Percentiles rank a stretch among this genome's conserved stretches.
These are phyloP conservation scores for Phlogophora meticulosa DNA, from an alignment of 2,888 invertebrate genomes.

Conservation along the genomic window DNA sequence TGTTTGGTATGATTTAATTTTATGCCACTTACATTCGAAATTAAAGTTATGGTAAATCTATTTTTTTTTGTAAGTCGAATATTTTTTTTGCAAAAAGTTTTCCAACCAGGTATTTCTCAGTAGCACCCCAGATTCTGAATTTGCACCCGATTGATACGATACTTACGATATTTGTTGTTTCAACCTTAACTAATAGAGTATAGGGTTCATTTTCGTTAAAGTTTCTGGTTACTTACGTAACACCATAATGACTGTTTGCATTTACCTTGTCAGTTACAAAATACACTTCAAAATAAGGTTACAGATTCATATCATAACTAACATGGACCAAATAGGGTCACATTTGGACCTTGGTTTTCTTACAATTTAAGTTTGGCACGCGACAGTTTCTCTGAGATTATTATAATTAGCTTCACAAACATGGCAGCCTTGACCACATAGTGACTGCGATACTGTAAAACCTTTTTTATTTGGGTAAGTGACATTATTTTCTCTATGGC, in stretches of 20 bases:
- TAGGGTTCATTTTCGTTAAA: no score
- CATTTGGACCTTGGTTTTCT: slow-evolving; percentile 30
- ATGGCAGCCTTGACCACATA: slow-evolving; percentile 23
- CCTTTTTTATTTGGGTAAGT: slow-evolving; percentile 16
- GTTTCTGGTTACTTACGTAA: background rate
- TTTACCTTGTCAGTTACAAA: slow-evolving; percentile 38
- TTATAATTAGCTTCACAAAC: slow-evolving; percentile 52
- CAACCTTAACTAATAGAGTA: no score
- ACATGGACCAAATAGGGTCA: slow-evolving; percentile 40
- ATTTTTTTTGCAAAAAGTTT: no score
- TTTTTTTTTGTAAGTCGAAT: no score
- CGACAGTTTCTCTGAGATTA: slow-evolving; percentile 42
- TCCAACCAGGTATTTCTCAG: no score
- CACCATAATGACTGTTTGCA: slow-evolving; percentile 30
- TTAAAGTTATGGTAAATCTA: no score
- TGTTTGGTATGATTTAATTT: no score
- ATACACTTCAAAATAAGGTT: slow-evolving; percentile 35
- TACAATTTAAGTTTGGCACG: slow-evolving; percentile 44
- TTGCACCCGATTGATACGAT: no score
- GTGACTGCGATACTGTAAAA: slow-evolving; percentile 23
- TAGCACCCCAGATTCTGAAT: no score
- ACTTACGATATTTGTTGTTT: no score
- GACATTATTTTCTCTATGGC: background rate
- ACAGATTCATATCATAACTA: slow-evolving; percentile 46
- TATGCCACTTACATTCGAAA: no score